Percentiles rank a stretch among this genome's conserved stretches.
Conservation (phyloP, 2,797 vertebrate genomes). For the Girardinus metallicus region DNA sequence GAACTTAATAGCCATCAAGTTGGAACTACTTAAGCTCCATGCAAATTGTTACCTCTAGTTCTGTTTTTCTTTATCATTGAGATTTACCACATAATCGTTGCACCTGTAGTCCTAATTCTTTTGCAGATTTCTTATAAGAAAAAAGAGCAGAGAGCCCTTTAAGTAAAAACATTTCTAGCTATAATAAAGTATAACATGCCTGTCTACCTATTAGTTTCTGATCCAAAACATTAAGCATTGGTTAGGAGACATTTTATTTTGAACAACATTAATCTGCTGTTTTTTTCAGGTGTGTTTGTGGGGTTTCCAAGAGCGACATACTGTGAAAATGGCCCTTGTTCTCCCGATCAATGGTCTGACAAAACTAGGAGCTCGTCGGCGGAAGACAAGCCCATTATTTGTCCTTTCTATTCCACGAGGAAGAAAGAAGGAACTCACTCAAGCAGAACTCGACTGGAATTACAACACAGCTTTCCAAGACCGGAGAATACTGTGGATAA, state of each 20-base stretch:
- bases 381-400: slow-evolving; percentile 67
- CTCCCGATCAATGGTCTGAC: slow-evolving; percentile 63
- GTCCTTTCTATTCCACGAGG: slow-evolving; percentile 54
- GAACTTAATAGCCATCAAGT: not conserved
- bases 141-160: not conserved
- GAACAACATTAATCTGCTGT: slow-evolving; percentile 19
- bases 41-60: not conserved
- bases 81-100: not conserved
- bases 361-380: slow-evolving; percentile 64
- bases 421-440: slow-evolving; percentile 45
- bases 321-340: slow-evolving; percentile 64
- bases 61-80: not conserved
- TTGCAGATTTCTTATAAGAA: not conserved
- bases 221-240: slow-evolving; percentile 33
- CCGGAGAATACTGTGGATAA: slow-evolving; percentile 38
- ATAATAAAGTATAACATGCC: slow-evolving; percentile 8
- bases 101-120: not conserved
- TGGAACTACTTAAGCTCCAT: not conserved
- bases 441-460: slow-evolving; percentile 55
- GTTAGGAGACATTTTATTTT: slow-evolving; percentile 11
- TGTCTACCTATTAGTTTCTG: slow-evolving; percentile 4
- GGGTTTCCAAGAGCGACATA: slow-evolving; percentile 52
- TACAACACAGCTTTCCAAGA: slow-evolving; percentile 47
- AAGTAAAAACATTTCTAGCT: not conserved
- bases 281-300: not conserved